These are phyloP conservation scores for Leptoclinus maculatus DNA, from an alignment of 2,797 vertebrate species.

Conservation along the genomic window DNA sequence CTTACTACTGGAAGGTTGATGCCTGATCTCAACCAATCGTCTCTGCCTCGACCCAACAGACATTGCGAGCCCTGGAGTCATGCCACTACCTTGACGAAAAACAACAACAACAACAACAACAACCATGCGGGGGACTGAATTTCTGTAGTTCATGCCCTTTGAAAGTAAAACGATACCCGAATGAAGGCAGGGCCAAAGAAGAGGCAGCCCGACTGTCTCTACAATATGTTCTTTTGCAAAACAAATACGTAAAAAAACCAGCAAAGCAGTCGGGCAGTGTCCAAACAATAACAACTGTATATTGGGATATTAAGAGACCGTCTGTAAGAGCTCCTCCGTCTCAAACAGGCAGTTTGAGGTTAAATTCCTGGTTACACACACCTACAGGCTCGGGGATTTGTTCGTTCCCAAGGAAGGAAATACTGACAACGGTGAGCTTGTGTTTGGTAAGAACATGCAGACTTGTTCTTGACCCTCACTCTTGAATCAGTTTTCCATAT, in stretches of 20 bases:
- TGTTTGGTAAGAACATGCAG: slow-evolving; percentile 71
- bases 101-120: neutral
- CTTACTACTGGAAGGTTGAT: too few species aligned
- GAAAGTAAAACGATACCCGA: neutral
- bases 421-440: slow-evolving; percentile 53
- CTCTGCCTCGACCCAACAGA: too few species aligned
- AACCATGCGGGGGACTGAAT: too few species aligned
- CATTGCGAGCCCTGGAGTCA: neutral
- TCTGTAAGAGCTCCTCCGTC: neutral
- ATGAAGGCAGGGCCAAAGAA: neutral
- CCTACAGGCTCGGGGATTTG: slow-evolving; percentile 53
- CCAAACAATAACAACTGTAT: neutral
- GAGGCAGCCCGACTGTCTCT: neutral
- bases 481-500: slow-evolving; percentile 81
- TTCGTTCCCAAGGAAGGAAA: slow-evolving; percentile 63
- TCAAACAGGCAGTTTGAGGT: neutral
- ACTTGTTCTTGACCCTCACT: slow-evolving; percentile 57
- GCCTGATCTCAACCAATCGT: too few species aligned
- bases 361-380: slow-evolving; percentile 39
- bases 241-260: neutral
- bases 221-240: neutral
- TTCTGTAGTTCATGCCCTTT: neutral
- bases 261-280: too few species aligned
- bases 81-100: neutral
- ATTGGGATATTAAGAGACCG: neutral